Conservation (phyloP, 2,888 invertebrate genomes). For the Limnephilus lunatus region DNA sequence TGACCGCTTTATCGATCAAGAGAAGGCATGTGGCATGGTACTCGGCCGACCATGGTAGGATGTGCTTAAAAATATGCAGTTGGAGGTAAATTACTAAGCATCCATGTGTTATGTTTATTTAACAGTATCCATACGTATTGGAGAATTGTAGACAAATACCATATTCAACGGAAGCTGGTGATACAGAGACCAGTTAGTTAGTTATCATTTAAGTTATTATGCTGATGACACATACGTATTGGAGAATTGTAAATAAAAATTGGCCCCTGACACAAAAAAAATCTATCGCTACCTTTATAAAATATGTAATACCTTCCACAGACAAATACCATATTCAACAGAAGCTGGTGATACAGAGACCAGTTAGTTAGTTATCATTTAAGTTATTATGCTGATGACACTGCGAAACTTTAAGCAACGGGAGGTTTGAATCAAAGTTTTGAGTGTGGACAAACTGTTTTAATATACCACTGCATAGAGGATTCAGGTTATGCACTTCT, state of each 20-base stretch:
- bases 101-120: background rate
- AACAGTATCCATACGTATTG: too few species aligned
- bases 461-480: background rate
- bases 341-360: background rate
- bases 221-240: background rate
- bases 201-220: background rate
- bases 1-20: background rate
- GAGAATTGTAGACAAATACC: background rate
- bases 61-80: background rate
- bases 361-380: too few species aligned
- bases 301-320: background rate
- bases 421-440: background rate
- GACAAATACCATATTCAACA: background rate
- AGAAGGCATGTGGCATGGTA: background rate
- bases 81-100: background rate
- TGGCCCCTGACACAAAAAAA: too few species aligned
- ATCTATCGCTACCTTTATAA: too few species aligned
- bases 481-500: background rate
- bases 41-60: background rate
- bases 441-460: too few species aligned
- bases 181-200: background rate
- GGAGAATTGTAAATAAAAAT: too few species aligned
- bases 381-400: background rate
- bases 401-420: background rate
- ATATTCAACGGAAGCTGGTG: background rate